These are phyloP conservation scores for Regulus satrapa DNA, from an alignment of 2,113 vertebrate genomes.

Conservation along the genomic window DNA sequence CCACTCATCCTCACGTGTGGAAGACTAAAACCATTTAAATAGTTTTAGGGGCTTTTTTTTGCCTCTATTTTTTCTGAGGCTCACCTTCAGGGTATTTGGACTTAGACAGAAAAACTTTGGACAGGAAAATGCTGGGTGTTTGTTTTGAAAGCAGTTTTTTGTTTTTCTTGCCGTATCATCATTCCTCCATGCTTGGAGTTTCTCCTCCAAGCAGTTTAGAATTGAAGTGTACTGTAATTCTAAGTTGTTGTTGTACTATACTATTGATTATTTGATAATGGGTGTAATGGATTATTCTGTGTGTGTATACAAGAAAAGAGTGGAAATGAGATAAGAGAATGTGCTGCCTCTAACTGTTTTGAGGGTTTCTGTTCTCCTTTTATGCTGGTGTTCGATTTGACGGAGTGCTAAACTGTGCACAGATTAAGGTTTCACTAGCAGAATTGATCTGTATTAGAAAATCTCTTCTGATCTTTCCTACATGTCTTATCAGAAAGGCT, in stretches of 20 bases:
- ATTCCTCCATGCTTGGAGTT: no score
- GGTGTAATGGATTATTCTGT: not conserved
- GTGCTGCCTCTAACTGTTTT: not conserved
- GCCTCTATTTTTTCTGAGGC: not conserved
- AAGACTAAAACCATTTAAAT: not conserved
- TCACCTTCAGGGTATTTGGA: not conserved
- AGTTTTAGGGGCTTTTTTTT: not conserved
- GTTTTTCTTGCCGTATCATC: not conserved
- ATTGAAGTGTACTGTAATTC: not conserved
- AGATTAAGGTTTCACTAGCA: not conserved
- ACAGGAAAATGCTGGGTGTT: not conserved
- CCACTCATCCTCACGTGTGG: fast-evolving
- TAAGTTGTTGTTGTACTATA: not conserved
- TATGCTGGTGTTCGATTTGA: not conserved
- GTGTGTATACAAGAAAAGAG: not conserved
- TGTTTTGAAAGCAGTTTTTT: not conserved
- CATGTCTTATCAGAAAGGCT: not conserved
- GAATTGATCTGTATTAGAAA: not conserved
- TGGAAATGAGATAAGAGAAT: not conserved
- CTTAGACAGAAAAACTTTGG: not conserved
- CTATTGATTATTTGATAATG: not conserved
- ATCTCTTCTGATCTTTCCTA: not conserved
- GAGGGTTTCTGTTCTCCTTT: not conserved
- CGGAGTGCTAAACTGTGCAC: not conserved
- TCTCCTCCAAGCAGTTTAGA: not conserved